A percentile compares a stretch with the other conserved stretches of the same genome.
Evolutionary conservation across 92 coral and sea anemone genomes (phyloP).

Genomic region (Desmophyllum pertusum): DNA sequence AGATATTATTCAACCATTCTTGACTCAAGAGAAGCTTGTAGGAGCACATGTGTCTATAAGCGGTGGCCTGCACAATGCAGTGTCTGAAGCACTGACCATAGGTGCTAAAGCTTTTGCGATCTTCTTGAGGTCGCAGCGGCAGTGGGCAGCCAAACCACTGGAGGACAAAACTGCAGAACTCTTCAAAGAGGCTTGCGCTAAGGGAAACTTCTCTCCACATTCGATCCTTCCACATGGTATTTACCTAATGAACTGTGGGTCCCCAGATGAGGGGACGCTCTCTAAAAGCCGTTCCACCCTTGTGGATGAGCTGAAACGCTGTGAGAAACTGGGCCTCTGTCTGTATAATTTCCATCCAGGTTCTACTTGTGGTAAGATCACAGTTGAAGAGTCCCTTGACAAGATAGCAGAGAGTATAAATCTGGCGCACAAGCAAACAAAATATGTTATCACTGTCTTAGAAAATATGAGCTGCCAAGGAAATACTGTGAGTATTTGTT

Average conservation of each 20-base stretch:
- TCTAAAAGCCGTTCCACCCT: conserved; percentile 84
- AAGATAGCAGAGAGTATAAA: conserved; percentile 93
- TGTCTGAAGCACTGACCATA: conserved; percentile 72
- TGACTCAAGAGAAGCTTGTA: conserved; percentile 56
- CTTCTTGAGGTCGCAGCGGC: conserved; percentile 87
- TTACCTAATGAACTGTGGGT: conserved; percentile 95
- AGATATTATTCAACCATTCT: not conserved
- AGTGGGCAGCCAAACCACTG: conserved; percentile 88
- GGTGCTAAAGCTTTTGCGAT: conserved; percentile 93
- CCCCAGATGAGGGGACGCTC: conserved; percentile 88
- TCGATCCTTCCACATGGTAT: conserved; percentile 93
- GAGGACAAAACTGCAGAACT: conserved; percentile 69
- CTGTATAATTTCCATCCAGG: conserved; percentile 97
- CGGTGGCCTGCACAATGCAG: conserved; percentile 87
- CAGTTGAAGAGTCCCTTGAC: conserved; percentile 79
- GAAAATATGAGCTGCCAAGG: conserved; percentile 99
- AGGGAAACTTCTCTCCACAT: conserved; percentile 67
- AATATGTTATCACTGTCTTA: conserved; percentile 79
- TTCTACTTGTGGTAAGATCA: conserved; percentile 90
- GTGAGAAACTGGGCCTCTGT: conserved; percentile 83
- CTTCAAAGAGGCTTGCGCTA: conserved; percentile 74
- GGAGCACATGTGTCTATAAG: conserved; percentile 96
- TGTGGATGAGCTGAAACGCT: conserved; percentile 87
- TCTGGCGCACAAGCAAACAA: conserved; percentile 82
- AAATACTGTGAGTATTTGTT: conserved; percentile 70